phyloP scores from a whole-genome alignment of 2,888 invertebrate genomes.

The Conus canariensis region DNA sequence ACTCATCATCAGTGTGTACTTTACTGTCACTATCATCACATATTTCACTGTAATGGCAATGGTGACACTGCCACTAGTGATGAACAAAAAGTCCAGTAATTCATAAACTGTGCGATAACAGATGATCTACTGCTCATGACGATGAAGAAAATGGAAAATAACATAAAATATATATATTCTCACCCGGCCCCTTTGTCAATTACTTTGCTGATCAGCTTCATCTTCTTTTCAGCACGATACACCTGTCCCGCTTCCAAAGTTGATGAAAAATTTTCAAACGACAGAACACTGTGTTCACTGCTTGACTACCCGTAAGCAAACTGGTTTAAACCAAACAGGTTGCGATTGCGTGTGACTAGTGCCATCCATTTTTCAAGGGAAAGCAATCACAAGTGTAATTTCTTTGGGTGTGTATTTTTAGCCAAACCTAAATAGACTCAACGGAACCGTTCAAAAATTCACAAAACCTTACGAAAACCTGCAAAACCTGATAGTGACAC shows the following conservation, averaged over 20 bases:
- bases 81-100: no score
- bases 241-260: background rate
- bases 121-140: no score
- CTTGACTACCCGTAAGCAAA: background rate
- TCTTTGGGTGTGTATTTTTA: background rate
- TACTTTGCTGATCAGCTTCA: slow-evolving; percentile 71
- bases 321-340: background rate
- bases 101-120: no score
- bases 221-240: slow-evolving; percentile 42
- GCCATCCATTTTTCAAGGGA: slow-evolving; percentile 34
- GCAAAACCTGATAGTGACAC: no score
- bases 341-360: slow-evolving; percentile 18
- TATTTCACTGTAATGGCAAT: no score
- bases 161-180: slow-evolving; percentile 30
- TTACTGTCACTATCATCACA: no score
- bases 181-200: slow-evolving; percentile 74
- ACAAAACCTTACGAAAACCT: no score
- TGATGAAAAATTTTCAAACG: background rate
- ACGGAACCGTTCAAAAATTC: no score
- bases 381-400: background rate
- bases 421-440: no score
- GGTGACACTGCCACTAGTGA: no score
- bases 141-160: no score
- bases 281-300: background rate
- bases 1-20: no score